These are phyloP conservation scores for Takifugu ocellatus DNA, from an alignment of 2,797 vertebrate species.

Conservation along the genomic window DNA sequence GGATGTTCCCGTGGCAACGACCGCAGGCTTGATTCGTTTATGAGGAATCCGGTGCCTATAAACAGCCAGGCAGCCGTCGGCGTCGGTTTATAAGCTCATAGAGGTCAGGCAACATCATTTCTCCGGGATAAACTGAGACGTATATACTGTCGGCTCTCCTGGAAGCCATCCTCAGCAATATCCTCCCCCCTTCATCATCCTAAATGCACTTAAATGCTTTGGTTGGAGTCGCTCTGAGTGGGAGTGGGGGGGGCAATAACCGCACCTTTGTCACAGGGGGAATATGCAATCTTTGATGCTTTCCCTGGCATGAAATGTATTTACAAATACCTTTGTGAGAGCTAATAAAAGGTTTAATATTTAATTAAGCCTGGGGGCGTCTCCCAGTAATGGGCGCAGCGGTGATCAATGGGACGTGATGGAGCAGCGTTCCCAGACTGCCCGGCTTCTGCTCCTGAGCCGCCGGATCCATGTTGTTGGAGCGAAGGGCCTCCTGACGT, in stretches of 20 bases:
- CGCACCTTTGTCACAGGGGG: slow-evolving; percentile 62
- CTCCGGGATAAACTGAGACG: slow-evolving; percentile 55
- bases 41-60: slow-evolving; percentile 36
- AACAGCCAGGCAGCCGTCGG: slow-evolving; percentile 25
- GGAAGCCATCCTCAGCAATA: slow-evolving; percentile 68
- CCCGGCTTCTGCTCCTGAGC: slow-evolving; percentile 21
- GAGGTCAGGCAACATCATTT: slow-evolving; percentile 38
- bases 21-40: slow-evolving; percentile 25
- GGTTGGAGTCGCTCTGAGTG: slow-evolving; percentile 24
- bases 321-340: slow-evolving; percentile 73
- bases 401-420: slow-evolving; percentile 65
- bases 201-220: slow-evolving; percentile 74
- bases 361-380: slow-evolving; percentile 75
- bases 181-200: slow-evolving; percentile 75
- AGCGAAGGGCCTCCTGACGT: slow-evolving; percentile 28
- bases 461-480: slow-evolving; percentile 26
- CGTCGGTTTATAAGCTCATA: slow-evolving; percentile 41
- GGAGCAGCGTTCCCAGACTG: slow-evolving; percentile 43
- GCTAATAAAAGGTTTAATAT: slow-evolving; percentile 78
- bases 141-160: slow-evolving; percentile 57
- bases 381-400: slow-evolving; percentile 47
- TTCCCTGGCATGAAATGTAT: slow-evolving; percentile 70
- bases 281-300: slow-evolving; percentile 70
- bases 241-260: slow-evolving; percentile 63
- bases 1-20: no score